These are phyloP conservation scores for Scaptodrosophila latifasciaeformis DNA, from an alignment of 2,888 invertebrate genomes.

Conservation along the genomic window DNA sequence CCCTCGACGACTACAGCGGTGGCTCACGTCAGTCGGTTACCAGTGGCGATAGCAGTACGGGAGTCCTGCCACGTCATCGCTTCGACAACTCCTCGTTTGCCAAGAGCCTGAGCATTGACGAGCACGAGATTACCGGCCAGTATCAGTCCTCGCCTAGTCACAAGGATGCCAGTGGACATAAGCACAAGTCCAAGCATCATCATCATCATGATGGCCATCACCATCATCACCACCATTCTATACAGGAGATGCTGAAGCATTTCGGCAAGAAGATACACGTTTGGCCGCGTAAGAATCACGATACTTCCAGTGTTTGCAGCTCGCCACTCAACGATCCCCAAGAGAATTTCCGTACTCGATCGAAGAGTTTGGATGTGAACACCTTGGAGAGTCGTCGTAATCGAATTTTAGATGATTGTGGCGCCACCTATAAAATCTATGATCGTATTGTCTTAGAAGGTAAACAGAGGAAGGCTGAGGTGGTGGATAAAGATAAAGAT, in stretches of 20 bases:
- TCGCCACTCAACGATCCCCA: conserved; percentile 76
- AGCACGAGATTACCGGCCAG: conserved; percentile 38
- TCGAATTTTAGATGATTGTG: conserved; percentile 82
- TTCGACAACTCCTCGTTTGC: conserved; percentile 74
- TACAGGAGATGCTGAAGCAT: conserved; percentile 85
- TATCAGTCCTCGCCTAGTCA: conserved; percentile 30
- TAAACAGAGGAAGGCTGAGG: too few relatives aligned
- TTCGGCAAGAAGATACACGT: conserved; percentile 85
- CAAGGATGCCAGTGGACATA: conserved; percentile 46
- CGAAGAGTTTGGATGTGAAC: conserved; percentile 84
- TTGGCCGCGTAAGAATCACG: conserved; percentile 81
- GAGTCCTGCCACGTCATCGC: conserved; percentile 53
- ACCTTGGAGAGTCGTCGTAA: conserved; percentile 75
- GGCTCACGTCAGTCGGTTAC: conserved; percentile 45
- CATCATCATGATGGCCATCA: conserved; percentile 58
- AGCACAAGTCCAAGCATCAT: conserved; percentile 45
- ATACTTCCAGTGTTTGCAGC: conserved; percentile 75
- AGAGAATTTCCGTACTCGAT: conserved; percentile 84
- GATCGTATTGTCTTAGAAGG: conserved; percentile 86
- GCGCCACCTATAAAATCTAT: conserved; percentile 87
- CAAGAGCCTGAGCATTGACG: conserved; percentile 70
- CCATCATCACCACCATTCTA: conserved; percentile 80
- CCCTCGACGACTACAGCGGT: conserved; percentile 70
- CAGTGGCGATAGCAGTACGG: conserved; percentile 42
- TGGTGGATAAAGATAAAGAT: too few relatives aligned